These are phyloP conservation scores for Saguinus midas DNA, from an alignment of 2,113 vertebrate species.

Conservation along the genomic window DNA sequence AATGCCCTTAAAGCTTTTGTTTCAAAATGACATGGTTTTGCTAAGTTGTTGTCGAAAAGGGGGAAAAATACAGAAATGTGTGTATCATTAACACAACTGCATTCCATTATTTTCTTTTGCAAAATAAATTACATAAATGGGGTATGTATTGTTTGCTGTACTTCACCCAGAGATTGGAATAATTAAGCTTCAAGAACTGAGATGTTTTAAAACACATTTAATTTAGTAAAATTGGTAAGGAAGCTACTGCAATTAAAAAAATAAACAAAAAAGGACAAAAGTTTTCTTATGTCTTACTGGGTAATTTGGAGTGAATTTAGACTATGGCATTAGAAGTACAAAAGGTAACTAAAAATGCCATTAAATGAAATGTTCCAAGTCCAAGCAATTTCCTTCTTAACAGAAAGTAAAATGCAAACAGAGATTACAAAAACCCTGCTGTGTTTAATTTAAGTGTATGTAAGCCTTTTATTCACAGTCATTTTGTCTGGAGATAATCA, in stretches of 20 bases:
- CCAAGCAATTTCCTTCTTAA: slow-evolving; percentile 89
- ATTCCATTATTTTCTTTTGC: slow-evolving; percentile 84
- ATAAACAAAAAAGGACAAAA: slow-evolving; percentile 83
- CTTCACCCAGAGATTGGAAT: slow-evolving; percentile 85
- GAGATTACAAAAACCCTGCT: slow-evolving; percentile 89
- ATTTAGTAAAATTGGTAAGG: slow-evolving; percentile 88
- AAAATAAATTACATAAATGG: slow-evolving; percentile 88
- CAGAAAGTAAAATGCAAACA: slow-evolving; percentile 89
- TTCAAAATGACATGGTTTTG: slow-evolving; percentile 72
- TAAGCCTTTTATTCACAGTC: slow-evolving; percentile 87
- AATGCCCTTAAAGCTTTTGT: slow-evolving; percentile 75
- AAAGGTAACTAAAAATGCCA: slow-evolving; percentile 91
- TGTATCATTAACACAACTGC: slow-evolving; percentile 86
- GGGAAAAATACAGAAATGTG: slow-evolving; percentile 74
- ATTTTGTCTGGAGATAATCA: slow-evolving; percentile 88
- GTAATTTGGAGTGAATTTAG: slow-evolving; percentile 87
- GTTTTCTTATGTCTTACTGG: slow-evolving; percentile 83
- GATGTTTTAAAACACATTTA: slow-evolving; percentile 88
- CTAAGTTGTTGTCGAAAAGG: slow-evolving; percentile 71
- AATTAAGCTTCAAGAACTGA: slow-evolving; percentile 87
- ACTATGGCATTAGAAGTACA: slow-evolving; percentile 86
- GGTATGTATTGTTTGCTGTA: slow-evolving; percentile 84
- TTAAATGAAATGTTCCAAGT: slow-evolving; percentile 91
- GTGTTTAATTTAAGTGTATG: slow-evolving; percentile 90
- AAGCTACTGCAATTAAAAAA: slow-evolving; percentile 86